Conservation (phyloP, 2,888 invertebrate genomes). For the Nasonovia ribisnigri region DNA sequence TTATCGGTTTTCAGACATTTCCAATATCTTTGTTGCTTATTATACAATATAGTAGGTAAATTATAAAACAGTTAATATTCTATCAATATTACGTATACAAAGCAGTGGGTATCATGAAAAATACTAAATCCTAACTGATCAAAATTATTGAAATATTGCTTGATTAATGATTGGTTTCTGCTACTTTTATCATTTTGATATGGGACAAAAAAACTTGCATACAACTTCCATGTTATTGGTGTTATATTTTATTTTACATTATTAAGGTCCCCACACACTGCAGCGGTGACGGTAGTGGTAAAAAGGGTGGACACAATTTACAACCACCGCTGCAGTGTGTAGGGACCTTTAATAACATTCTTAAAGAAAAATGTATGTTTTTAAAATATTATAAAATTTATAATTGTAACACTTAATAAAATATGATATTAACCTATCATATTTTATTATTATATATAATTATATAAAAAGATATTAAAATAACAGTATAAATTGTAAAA, state of each 20-base stretch:
- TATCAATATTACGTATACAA: background rate
- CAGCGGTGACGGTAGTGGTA: too few species aligned
- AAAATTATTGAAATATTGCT: background rate
- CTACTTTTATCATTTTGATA: background rate
- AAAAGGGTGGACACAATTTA: too few species aligned
- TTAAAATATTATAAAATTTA: background rate
- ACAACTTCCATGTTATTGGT: background rate
- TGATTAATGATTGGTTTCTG: background rate
- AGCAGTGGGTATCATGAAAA: background rate
- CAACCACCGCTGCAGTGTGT: too few species aligned
- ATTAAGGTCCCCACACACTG: too few species aligned
- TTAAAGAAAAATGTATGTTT: background rate
- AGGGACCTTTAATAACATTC: background rate
- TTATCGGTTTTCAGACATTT: background rate
- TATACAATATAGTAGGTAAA: background rate
- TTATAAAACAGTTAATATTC: background rate
- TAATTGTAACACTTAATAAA: background rate
- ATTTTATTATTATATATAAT: background rate
- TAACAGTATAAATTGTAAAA: background rate
- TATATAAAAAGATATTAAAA: too few species aligned
- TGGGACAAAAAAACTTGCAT: background rate
- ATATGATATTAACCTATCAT: background rate
- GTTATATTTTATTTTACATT: background rate
- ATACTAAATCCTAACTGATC: background rate
- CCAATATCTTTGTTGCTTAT: background rate